These are phyloP conservation scores for Drosophila pegasa DNA, from an alignment of 2,888 invertebrate species.

Conservation along the genomic window DNA sequence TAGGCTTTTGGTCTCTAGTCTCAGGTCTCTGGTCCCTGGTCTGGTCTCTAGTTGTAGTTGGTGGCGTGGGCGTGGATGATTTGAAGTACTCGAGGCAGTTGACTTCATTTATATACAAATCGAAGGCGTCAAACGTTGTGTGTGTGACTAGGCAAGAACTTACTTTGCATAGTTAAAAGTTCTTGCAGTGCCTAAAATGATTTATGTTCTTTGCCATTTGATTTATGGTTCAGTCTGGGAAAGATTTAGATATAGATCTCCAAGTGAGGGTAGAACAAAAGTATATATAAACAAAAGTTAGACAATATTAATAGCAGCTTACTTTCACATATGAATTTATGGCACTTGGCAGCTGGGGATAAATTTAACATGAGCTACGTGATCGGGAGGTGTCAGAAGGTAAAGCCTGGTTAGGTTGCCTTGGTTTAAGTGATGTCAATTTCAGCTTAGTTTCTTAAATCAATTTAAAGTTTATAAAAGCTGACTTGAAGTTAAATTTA, in stretches of 20 bases:
- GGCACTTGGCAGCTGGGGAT: not conserved
- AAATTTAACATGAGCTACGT: not conserved
- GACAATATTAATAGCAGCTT: not conserved
- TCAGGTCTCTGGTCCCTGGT: constrained; percentile 3
- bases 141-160: constrained; percentile 36
- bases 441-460: no score
- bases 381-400: not conserved
- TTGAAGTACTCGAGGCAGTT: constrained; percentile 50
- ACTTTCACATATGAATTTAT: not conserved
- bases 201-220: constrained; percentile 52
- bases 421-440: not conserved
- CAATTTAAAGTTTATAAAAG: not conserved
- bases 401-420: not conserved
- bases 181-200: constrained; percentile 52
- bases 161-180: constrained; percentile 45
- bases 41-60: constrained; percentile 11
- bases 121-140: constrained; percentile 44
- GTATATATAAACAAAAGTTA: not conserved
- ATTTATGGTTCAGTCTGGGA: constrained; percentile 32
- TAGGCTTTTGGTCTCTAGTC: constrained; percentile 27
- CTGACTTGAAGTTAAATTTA: not conserved
- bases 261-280: not conserved
- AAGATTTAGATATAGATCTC: constrained; percentile 19
- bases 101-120: constrained; percentile 43
- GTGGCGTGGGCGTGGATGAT: constrained; percentile 60